A percentile compares a stretch with the other conserved stretches of the same genome.
These are phyloP conservation scores for Monodelphis domestica DNA, from an alignment of 2,797 vertebrate genomes.

Conservation along the genomic window DNA sequence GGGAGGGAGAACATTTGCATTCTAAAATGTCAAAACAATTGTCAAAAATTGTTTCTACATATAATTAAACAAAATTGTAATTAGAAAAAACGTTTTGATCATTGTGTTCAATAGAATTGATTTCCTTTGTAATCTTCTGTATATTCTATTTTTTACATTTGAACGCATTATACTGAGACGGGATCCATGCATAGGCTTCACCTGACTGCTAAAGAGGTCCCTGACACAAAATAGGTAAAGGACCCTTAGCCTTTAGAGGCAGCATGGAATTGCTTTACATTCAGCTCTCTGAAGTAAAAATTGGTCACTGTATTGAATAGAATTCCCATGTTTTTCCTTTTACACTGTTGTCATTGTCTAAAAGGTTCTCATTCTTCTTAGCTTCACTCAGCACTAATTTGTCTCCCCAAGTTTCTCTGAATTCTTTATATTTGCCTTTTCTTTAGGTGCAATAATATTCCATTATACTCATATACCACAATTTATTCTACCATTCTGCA, in stretches of 20 bases:
- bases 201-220: not conserved
- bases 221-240: not conserved
- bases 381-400: not conserved
- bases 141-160: not conserved
- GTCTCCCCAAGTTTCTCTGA: no score
- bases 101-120: not conserved
- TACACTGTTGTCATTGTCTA: not conserved
- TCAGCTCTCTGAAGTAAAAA: not conserved
- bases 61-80: no score
- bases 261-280: not conserved
- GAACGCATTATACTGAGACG: not conserved
- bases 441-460: no score
- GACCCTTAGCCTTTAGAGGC: not conserved
- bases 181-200: not conserved
- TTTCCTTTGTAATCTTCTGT: not conserved
- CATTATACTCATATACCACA: no score
- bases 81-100: not conserved
- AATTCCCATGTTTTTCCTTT: not conserved
- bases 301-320: not conserved
- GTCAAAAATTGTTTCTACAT: no score
- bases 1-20: no score
- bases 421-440: no score
- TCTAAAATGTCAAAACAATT: no score
- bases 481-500: not conserved
- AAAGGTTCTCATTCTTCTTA: not conserved